Conservation (phyloP, 2,113 vertebrate genomes). For the Phyllostomus hastatus region DNA sequence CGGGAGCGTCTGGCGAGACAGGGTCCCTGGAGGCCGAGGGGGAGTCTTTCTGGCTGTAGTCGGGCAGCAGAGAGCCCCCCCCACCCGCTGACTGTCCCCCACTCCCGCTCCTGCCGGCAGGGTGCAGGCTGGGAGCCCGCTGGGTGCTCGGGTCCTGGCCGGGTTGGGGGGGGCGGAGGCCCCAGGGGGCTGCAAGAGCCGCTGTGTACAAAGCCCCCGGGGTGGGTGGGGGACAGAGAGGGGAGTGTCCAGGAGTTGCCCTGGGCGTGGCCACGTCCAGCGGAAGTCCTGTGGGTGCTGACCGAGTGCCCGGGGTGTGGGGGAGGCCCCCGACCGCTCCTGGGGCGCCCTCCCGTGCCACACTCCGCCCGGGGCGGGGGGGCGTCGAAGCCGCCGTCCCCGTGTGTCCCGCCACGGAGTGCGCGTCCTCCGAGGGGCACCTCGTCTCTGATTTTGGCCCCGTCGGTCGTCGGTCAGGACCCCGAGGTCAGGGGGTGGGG, state of each 20-base stretch:
- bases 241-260: rapidly evolving
- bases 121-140: not conserved
- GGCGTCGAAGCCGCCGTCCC: not conserved
- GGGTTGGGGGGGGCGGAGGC: not conserved
- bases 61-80: not conserved
- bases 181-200: not conserved
- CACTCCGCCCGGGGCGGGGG: not conserved
- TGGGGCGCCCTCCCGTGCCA: not conserved
- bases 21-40: not conserved
- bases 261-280: not conserved
- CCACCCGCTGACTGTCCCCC: not conserved
- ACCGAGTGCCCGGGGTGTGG: not conserved
- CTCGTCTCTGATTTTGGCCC: not conserved
- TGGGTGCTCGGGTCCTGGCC: not conserved
- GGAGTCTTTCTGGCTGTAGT: too few species aligned
- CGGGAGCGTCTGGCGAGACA: rapidly evolving
- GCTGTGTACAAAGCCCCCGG: not conserved
- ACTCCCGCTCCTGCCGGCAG: rapidly evolving
- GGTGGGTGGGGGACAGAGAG: not conserved
- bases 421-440: rapidly evolving
- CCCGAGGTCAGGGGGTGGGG: not conserved
- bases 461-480: rapidly evolving
- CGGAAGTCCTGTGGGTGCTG: not conserved
- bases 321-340: not conserved
- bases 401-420: rapidly evolving